phyloP scores from a whole-genome alignment of 2,113 vertebrate genomes.

The Geococcyx californianus region DNA sequence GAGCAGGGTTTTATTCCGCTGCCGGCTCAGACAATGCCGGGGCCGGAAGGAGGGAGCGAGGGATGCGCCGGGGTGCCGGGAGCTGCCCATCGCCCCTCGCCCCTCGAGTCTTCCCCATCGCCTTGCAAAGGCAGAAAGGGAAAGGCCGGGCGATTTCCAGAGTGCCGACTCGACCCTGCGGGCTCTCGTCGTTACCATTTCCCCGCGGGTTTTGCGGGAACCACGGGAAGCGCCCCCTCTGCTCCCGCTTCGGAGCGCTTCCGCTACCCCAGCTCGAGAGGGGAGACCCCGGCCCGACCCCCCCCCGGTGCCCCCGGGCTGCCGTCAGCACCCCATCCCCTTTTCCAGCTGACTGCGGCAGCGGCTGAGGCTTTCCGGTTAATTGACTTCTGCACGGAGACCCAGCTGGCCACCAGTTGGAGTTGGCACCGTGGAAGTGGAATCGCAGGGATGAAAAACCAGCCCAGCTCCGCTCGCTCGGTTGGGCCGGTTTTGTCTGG shows the following conservation, averaged over 20 bases:
- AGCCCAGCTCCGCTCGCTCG: neutral
- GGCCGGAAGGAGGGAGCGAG: neutral
- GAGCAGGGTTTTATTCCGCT: neutral
- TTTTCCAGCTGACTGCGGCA: slow-evolving; percentile 36
- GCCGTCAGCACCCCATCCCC: neutral
- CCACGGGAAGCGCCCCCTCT: neutral
- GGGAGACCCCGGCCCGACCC: neutral
- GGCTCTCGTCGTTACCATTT: neutral
- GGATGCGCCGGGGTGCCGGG: neutral
- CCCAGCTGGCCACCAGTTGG: slow-evolving; percentile 62
- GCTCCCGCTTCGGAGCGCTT: too few relatives aligned
- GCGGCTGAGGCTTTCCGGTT: slow-evolving; percentile 61
- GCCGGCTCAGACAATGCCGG: neutral
- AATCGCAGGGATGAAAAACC: neutral
- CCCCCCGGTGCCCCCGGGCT: neutral
- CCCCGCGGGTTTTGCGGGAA: neutral
- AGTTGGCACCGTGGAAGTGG: neutral
- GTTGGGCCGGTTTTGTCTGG: slow-evolving; percentile 42
- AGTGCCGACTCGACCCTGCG: neutral
- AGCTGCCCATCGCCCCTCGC: neutral
- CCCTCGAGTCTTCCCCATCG: neutral
- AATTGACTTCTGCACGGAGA: slow-evolving; percentile 58
- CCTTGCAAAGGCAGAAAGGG: neutral
- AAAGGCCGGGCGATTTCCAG: neutral
- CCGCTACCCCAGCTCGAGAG: too few relatives aligned